Conservation (phyloP, 2,113 vertebrate genomes). For the Pongo abelii region DNA sequence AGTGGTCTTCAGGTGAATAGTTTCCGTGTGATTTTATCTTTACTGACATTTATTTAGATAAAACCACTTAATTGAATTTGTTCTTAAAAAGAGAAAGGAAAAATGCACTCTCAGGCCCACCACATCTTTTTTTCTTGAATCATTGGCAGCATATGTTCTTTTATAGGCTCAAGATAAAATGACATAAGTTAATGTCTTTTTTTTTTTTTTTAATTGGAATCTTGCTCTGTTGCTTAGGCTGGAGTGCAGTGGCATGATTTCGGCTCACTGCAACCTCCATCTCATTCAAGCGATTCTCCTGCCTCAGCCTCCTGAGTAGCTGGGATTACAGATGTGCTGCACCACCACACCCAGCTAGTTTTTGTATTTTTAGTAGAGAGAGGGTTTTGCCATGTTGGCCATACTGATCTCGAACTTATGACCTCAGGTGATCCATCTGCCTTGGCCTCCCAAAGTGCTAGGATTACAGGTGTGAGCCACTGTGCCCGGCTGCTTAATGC, state of each 20-base stretch:
- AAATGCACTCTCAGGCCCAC: neutral
- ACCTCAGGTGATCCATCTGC: neutral
- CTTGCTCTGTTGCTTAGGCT: neutral
- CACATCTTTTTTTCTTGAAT: neutral
- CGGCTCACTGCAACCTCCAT: no score
- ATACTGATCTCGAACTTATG: neutral
- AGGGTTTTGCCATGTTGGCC: neutral
- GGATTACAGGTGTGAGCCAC: neutral
- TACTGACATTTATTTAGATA: neutral
- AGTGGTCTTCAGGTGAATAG: neutral
- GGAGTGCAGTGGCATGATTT: neutral
- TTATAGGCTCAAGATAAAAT: neutral
- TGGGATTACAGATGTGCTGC: neutral
- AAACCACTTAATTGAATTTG: neutral
- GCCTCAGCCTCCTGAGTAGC: neutral
- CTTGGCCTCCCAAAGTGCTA: neutral
- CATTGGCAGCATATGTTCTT: neutral
- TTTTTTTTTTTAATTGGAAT: neutral
- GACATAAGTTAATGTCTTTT: neutral
- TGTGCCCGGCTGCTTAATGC: neutral
- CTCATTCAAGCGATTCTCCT: no score
- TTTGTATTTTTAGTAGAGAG: neutral
- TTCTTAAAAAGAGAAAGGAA: neutral
- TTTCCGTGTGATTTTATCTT: neutral
- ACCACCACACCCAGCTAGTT: neutral